A percentile compares a stretch with the other conserved stretches of the same genome.
These are phyloP conservation scores for Lymantria dispar DNA, from an alignment of 2,888 invertebrate genomes.

Conservation along the genomic window DNA sequence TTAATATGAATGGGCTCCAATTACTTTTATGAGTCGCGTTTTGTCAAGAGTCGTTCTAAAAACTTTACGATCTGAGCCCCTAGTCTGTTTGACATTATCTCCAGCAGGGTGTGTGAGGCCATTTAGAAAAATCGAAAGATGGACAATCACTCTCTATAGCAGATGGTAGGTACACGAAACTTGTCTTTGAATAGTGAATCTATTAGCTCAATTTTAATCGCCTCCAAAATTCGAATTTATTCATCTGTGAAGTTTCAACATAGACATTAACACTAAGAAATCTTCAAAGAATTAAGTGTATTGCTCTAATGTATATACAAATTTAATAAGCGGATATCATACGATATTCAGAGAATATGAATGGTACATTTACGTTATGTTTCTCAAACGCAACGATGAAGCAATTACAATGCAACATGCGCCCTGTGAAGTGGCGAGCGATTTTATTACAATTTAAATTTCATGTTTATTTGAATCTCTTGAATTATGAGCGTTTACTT, in stretches of 20 bases:
- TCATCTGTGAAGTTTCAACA: slow-evolving; percentile 8
- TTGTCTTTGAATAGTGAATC: too few species aligned
- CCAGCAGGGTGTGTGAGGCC: slow-evolving; percentile 50
- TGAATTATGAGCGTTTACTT: slow-evolving; percentile 30
- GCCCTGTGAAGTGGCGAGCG: slow-evolving; percentile 41
- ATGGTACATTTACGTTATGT: slow-evolving; percentile 36
- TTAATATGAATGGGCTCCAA: slow-evolving; percentile 83
- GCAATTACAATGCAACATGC: slow-evolving; percentile 57
- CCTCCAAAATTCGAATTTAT: background rate
- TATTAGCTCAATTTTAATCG: too few species aligned
- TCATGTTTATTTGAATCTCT: slow-evolving; percentile 44
- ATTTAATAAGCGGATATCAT: slow-evolving; percentile 34
- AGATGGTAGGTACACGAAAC: slow-evolving; percentile 47
- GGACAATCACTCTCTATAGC: slow-evolving; percentile 54
- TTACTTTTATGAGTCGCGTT: slow-evolving; percentile 82
- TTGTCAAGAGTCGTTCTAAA: slow-evolving; percentile 75
- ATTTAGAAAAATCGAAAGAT: slow-evolving; percentile 44
- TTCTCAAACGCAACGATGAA: slow-evolving; percentile 56
- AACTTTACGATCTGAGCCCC: slow-evolving; percentile 77
- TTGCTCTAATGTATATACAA: slow-evolving; percentile 10
- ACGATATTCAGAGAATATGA: slow-evolving; percentile 34
- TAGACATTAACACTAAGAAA: slow-evolving; percentile 17
- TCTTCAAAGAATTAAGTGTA: slow-evolving; percentile 21
- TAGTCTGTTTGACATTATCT: slow-evolving; percentile 65
- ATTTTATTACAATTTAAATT: slow-evolving; percentile 50